phyloP scores from a whole-genome alignment of 1,140 invertebrate species.

The Brachionus angularis region DNA sequence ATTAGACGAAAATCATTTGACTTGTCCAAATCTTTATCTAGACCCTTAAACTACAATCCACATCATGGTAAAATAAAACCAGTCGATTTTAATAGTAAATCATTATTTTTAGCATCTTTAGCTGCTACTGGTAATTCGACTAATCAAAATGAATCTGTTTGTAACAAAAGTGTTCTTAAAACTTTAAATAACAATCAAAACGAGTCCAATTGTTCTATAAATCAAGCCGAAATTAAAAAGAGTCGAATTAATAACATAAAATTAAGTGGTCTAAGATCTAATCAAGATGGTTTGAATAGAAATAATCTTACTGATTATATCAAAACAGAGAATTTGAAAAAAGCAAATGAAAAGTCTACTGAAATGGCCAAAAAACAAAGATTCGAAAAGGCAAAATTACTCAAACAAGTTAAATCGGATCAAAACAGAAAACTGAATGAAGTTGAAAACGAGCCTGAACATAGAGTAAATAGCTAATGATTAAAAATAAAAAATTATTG shows the following conservation, averaged over 20 bases:
- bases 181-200: no score
- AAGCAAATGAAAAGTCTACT: background rate
- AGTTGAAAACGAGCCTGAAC: conserved; percentile 3
- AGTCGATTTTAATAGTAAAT: conserved; percentile 14
- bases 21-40: background rate
- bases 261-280: background rate
- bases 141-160: conserved; percentile 4
- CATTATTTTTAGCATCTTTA: background rate
- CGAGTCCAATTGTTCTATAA: background rate
- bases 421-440: background rate
- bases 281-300: background rate
- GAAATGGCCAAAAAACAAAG: conserved; percentile 1
- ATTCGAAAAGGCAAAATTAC: background rate
- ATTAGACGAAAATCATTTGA: conserved; percentile 20
- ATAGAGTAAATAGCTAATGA: background rate
- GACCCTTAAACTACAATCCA: background rate
- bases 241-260: background rate
- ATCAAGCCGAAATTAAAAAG: background rate
- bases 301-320: conserved; percentile 4
- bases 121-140: background rate
- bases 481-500: no score
- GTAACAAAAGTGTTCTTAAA: background rate
- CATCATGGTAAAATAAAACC: conserved; percentile 15
- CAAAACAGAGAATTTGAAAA: conserved; percentile 7
- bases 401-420: background rate